These are phyloP conservation scores for Cephus nigrinus DNA, from an alignment of 2,888 invertebrate species.

Conservation along the genomic window DNA sequence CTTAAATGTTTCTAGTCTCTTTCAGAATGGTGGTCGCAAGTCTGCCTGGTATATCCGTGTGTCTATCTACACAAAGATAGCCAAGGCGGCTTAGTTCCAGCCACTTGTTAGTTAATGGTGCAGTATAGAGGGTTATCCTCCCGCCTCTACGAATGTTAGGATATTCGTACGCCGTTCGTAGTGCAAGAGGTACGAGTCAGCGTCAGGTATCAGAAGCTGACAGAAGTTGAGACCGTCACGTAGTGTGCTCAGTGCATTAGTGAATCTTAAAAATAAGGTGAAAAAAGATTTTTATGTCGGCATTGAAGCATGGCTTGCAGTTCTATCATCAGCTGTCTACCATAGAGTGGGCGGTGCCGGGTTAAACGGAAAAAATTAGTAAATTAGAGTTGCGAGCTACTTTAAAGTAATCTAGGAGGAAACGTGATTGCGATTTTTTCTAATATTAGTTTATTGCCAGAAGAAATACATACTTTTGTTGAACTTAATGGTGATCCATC, in stretches of 20 bases:
- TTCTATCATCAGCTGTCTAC: background rate
- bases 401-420: background rate
- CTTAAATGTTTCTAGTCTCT: background rate
- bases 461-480: background rate
- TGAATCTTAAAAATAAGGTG: background rate
- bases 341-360: constrained; percentile 2
- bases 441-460: background rate
- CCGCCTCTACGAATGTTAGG: background rate
- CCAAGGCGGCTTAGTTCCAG: background rate
- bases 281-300: background rate
- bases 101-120: constrained; percentile 2
- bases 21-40: background rate
- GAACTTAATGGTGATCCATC: background rate
- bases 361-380: background rate
- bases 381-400: background rate
- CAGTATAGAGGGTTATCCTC: background rate
- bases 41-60: background rate
- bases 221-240: background rate
- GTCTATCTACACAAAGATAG: background rate
- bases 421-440: background rate
- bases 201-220: background rate
- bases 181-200: background rate
- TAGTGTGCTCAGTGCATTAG: background rate
- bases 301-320: background rate
- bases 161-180: background rate